A percentile compares a stretch with the other conserved stretches of the same genome.
These are phyloP conservation scores for Gorsachius goisagi DNA, from an alignment of 2,113 vertebrate species.

Conservation along the genomic window DNA sequence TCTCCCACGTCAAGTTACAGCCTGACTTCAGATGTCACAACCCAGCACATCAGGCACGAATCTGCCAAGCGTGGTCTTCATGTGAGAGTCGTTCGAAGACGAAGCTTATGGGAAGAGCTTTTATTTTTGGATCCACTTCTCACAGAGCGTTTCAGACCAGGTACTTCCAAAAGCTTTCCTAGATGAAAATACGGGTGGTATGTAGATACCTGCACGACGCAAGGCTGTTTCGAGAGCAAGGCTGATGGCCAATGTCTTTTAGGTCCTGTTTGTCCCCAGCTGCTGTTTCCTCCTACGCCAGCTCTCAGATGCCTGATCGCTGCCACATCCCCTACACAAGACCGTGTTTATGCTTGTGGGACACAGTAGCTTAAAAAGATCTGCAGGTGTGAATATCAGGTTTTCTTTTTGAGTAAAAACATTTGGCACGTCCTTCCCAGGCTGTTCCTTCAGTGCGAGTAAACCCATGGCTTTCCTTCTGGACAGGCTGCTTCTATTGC, in stretches of 20 bases:
- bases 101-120: not conserved
- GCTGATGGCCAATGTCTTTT: not conserved
- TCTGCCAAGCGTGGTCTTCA: not conserved
- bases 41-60: not conserved
- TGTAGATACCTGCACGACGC: not conserved
- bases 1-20: not conserved
- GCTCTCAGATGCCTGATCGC: not conserved
- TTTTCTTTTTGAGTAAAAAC: not conserved
- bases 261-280: not conserved
- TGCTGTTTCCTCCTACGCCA: not conserved
- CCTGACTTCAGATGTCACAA: not conserved
- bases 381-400: not conserved
- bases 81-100: not conserved
- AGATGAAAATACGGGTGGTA: not conserved
- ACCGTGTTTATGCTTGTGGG: accelerated
- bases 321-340: accelerated
- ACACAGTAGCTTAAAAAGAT: accelerated
- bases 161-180: not conserved
- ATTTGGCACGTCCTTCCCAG: not conserved
- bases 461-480: accelerated
- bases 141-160: not conserved
- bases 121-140: not conserved
- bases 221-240: not conserved
- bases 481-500: not conserved
- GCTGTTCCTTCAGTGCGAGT: not conserved